Evolutionary conservation across 53 echinoderm and acorn worm species (phyloP), one percentile per base, ranked within the genome.

Genomic region (Patiria pectinifera): DNA sequence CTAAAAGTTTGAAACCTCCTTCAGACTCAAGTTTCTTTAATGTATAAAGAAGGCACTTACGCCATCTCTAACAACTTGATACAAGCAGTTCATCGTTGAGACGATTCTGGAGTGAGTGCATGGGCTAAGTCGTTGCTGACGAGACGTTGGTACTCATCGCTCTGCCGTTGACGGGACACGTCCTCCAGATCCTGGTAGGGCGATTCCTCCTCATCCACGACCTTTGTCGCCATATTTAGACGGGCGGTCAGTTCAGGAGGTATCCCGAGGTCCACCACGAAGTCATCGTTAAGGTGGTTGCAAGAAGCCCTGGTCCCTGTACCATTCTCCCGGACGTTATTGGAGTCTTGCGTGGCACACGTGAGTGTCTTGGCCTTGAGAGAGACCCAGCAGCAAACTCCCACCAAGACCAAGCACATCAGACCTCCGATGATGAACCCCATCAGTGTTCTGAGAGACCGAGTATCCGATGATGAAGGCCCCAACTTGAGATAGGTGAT

Each of bases 151-250:
- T 90, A 90, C 69, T 81, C 90, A 24, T 90, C 80, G 45, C 19
- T 69, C 81, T 80, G 90, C 14, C 90, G 80, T 26, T 88, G 88
- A 35, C 78, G 77, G 69, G 90, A 69, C 11, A 90, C 90, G 14
- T 90, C 90, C 11, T 90, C 81, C 76, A 90, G 69, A 62, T 81
- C 90, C 90, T 90, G 80, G 21, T 90, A 90, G 62, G 63, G 76
- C 11, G 49, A 74, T 62, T 90, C 90, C 23, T 88, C 48, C 53
- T 90, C 66, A 22, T 66, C 81, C 90, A 90, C 15, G 46, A 63
- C 44, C 90, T 90, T 90, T 69, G 90, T 89, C 19, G 80, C n/a
- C 66, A 59, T 21, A 16, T 46, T 46, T 7, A 61, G 80, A 69
- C 77, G 53, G 3, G 60, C 35, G 10, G 78, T 60, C 62, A 11